Base-by-base conservation (phyloP, 2,888 invertebrate genomes). In the Eristalis arbustorum region DNA sequence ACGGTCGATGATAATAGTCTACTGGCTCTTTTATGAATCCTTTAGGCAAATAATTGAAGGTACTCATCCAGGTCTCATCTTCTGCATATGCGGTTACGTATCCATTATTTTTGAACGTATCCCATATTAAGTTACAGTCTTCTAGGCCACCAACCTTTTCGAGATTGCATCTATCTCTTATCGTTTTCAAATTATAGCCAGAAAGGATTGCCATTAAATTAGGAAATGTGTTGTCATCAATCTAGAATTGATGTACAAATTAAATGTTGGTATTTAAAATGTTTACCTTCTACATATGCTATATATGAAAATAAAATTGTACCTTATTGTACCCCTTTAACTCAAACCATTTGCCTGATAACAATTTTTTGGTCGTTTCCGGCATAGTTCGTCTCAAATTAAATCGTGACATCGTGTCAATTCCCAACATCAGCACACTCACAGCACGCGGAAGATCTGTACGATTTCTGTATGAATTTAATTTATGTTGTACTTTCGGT, bases 191-290 rank as follows among this genome's bases (percentile, higher is more conserved):
- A 79, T 93, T 94, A 81, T 94, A 93, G 0, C 98, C 98, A 0
- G 96, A 95, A 3, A 97, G 93, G 61, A 96, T 93, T 0, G 98
- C 97, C 94, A 98, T 96, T 75, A 98, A 92, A 92, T 98, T 98
- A 0, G 98, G 97, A 90, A 96, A 97, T 0, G 98, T 98, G 89
- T 98, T 98, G 89, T 98, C 98, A 0, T 95, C 97, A 88, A 96
- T 94, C 94, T 97, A 18, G 37, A 69, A 67, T n/a, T n/a, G 31
- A 62, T 28, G 59, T 72, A 66, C 28, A 64, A 14, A 57, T 42
- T 18, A 6, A 81, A 34, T 57, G 61, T 57, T 23, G 22, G 11
- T 25, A 3, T 34, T 31, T 14, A n/a, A 31, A 8, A 31, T 31
- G 8, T 31, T 0, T 5, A 31, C n/a, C n/a, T n/a, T n/a, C n/a